phyloP scores from a whole-genome alignment of 2,888 invertebrate genomes.

The Ethmia dodecea region DNA sequence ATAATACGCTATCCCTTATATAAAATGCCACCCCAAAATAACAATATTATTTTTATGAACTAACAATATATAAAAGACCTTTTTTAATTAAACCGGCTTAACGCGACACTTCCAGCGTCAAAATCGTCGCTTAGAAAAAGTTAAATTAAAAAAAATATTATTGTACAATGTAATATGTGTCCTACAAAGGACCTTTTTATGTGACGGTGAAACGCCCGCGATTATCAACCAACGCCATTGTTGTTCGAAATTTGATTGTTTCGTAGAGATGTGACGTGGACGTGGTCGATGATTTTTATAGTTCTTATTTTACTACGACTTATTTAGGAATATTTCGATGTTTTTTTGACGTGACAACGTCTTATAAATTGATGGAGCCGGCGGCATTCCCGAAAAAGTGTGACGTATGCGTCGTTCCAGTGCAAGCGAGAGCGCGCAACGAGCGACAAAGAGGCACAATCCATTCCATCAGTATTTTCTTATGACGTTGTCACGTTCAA shows the following conservation, averaged over 20 bases:
- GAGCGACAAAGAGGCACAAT: too few relatives aligned
- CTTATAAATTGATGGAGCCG: too few relatives aligned
- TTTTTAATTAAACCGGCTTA: slow-evolving; percentile 72
- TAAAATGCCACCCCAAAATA: slow-evolving; percentile 38
- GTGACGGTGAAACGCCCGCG: slow-evolving; percentile 50
- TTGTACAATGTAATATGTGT: slow-evolving; percentile 12
- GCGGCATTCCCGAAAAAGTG: too few relatives aligned
- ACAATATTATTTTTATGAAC: slow-evolving; percentile 73
- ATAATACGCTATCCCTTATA: slow-evolving; percentile 35
- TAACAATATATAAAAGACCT: slow-evolving; percentile 33
- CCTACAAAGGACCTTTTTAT: slow-evolving; percentile 64
- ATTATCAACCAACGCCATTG: slow-evolving; percentile 67
- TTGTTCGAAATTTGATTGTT: slow-evolving; percentile 64
- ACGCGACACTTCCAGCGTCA: slow-evolving; percentile 32
- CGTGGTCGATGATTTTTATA: not conserved
- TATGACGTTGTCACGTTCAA: too few relatives aligned
- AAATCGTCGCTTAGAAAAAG: slow-evolving; percentile 23
- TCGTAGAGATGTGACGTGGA: slow-evolving; percentile 38
- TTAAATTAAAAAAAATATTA: slow-evolving; percentile 21
- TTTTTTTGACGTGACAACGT: too few relatives aligned
- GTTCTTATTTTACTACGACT: too few relatives aligned
- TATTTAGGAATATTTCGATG: too few relatives aligned
- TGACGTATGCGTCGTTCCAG: too few relatives aligned
- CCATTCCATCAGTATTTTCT: too few relatives aligned
- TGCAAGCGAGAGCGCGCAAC: too few relatives aligned